Base-by-base conservation (phyloP, 2,113 vertebrate genomes). In the Diglossa brunneiventris region DNA sequence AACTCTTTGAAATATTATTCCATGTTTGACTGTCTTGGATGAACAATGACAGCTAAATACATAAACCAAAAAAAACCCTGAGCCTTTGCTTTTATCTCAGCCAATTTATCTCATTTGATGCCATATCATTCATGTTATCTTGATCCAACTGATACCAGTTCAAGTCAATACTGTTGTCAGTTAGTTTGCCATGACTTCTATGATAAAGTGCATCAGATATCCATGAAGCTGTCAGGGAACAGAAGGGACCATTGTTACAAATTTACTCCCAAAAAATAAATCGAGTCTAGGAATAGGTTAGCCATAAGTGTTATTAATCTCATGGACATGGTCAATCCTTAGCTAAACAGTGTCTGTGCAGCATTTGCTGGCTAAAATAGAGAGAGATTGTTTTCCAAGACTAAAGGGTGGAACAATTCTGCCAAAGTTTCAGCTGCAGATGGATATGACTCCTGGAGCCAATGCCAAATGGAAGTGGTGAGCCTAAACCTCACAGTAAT, bases 221-320 rank as follows among this genome's bases (percentile, higher is more conserved):
- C 73, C 61, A 61, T 2, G 72, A 74, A 81, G 39, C 74, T 82
- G 52, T 50, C 77, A 82, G 68, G 1, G 5, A 95, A 91, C 64
- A 91, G 59, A 83, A 95, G 49, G 27, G 22, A 11, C 31, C 79
- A 81, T 31, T 83, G 82, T 91, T 70, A 86, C 23, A 70, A 49
- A 66, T 80, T 58, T 42, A 83, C 39, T 63, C 87, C 70, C 24
- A 13, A 80, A 83, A 96, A 89, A 56, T 59, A 92, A 81, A 94
- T 67, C n/a, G 70, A 74, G 33, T 39, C 67, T 67, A 83, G 79
- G 47, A 91, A 95, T 8, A 73, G 67, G 55, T 87, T 67, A 90
- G 72, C 58, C 63, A 19, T 80, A 73, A 82, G 30, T 59, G 75
- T 79, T 91, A 91, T 87, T 95, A 80, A 92, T 94, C 82, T 92